Percentiles rank a stretch among this genome's conserved stretches.
Conservation (phyloP, 2,113 vertebrate species). For the Podarcis muralis region DNA sequence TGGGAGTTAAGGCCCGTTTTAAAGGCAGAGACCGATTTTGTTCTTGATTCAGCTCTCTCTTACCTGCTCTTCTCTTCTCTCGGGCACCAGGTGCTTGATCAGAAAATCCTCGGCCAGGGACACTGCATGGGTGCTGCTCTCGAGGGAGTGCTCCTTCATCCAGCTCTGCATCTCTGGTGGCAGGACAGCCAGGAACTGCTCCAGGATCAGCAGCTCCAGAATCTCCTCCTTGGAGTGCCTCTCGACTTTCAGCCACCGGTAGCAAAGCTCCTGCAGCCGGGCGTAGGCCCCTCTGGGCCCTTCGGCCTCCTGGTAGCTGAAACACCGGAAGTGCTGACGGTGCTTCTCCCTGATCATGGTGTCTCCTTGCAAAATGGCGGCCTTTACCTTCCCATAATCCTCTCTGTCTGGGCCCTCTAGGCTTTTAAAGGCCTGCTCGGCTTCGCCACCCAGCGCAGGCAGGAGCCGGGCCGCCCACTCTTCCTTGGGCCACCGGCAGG, state of each 20-base stretch:
- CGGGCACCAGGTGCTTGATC: slow-evolving; percentile 17
- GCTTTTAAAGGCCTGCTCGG: neutral
- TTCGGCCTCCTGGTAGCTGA: slow-evolving; percentile 31
- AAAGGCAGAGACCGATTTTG: neutral
- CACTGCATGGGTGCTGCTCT: slow-evolving; percentile 58
- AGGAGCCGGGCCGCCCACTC: neutral
- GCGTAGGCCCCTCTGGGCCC: slow-evolving; percentile 50
- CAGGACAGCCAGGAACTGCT: slow-evolving; percentile 67
- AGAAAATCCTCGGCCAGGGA: slow-evolving; percentile 64
- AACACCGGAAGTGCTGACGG: slow-evolving; percentile 53
- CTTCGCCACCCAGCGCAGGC: neutral
- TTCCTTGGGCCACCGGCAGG: neutral
- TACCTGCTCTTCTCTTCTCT: slow-evolving; percentile 17
- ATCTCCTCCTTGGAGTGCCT: slow-evolving; percentile 64
- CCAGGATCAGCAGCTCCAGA: slow-evolving; percentile 65
- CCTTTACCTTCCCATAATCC: slow-evolving; percentile 12
- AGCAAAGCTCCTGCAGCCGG: slow-evolving; percentile 58
- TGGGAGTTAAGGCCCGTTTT: neutral
- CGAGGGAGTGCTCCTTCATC: slow-evolving; percentile 46
- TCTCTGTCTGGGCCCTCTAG: neutral
- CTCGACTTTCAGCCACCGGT: slow-evolving; percentile 62
- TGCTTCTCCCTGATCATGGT: slow-evolving; percentile 21
- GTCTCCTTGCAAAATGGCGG: slow-evolving; percentile 30
- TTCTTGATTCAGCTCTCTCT: neutral
- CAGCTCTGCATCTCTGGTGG: slow-evolving; percentile 53